Conservation (phyloP, 2,888 invertebrate species). For the Synanthedon myopaeformis region DNA sequence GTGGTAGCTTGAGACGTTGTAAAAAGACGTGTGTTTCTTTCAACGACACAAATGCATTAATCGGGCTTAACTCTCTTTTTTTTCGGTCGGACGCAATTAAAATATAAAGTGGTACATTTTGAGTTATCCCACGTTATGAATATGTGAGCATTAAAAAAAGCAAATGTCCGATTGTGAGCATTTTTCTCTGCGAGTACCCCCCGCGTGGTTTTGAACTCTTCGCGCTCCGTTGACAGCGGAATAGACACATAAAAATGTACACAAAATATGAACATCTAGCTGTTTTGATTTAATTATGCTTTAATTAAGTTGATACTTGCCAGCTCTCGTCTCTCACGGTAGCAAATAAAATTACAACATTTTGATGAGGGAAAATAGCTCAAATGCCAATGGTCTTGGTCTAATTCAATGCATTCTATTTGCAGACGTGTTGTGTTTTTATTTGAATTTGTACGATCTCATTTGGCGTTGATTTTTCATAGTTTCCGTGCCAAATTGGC, state of each 20-base stretch:
- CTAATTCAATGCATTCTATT: neutral
- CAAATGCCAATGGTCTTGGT: neutral
- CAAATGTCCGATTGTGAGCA: slow-evolving; percentile 6
- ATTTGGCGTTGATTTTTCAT: neutral
- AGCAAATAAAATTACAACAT: slow-evolving; percentile 26
- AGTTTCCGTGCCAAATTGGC: neutral
- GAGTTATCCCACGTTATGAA: neutral
- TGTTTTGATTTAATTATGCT: slow-evolving; percentile 48
- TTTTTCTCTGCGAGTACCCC: slow-evolving; percentile 5
- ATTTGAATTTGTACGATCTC: neutral
- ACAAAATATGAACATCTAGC: slow-evolving; percentile 27
- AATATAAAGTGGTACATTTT: neutral
- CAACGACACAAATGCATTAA: neutral
- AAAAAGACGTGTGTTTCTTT: slow-evolving; percentile 47
- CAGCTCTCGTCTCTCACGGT: slow-evolving; percentile 38
- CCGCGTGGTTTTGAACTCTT: slow-evolving; percentile 10
- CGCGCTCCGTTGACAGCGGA: slow-evolving; percentile 13
- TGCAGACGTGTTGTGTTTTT: neutral
- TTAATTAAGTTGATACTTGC: slow-evolving; percentile 47
- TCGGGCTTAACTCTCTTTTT: neutral
- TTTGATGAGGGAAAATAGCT: slow-evolving; percentile 9
- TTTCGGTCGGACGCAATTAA: neutral
- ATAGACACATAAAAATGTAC: slow-evolving; percentile 8
- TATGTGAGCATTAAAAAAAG: slow-evolving; percentile 1
- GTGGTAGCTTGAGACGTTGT: slow-evolving; percentile 41